phyloP scores from a whole-genome alignment of 2,113 vertebrate species.

The Corythornis vintsioides region DNA sequence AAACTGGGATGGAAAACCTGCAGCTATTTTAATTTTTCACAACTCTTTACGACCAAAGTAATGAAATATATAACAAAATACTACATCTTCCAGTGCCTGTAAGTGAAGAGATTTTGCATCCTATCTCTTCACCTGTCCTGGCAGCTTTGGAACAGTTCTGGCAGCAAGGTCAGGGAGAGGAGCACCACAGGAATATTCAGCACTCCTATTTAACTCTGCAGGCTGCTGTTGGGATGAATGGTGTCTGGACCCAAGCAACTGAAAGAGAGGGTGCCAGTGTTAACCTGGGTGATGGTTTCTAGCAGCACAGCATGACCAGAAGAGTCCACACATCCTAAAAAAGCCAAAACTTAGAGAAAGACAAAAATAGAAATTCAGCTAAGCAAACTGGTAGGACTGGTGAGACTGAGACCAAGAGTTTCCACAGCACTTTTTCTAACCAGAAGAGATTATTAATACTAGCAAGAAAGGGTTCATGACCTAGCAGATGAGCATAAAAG shows the following conservation, averaged over 20 bases:
- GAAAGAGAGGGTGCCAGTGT: neutral
- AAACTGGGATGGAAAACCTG: neutral
- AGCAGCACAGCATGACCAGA: neutral
- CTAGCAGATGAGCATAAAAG: neutral
- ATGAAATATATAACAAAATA: neutral
- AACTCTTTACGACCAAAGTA: neutral
- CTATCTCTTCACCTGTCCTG: neutral
- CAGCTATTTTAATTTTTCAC: neutral
- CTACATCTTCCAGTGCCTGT: neutral
- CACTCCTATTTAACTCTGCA: neutral
- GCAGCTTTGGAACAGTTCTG: neutral
- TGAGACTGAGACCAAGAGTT: neutral
- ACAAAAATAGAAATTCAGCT: neutral
- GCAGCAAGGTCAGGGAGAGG: rapidly evolving
- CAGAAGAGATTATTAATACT: neutral
- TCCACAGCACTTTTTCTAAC: neutral
- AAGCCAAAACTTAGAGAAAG: neutral
- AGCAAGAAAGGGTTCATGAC: neutral
- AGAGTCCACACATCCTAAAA: neutral
- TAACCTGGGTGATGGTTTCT: neutral
- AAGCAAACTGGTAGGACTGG: neutral
- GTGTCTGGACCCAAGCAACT: neutral
- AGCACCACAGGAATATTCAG: neutral
- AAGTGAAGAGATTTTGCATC: neutral
- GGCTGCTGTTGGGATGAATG: neutral